A percentile compares a stretch with the other conserved stretches of the same genome.
Conservation (phyloP, 2,888 invertebrate genomes). For the Melieria omissa region DNA sequence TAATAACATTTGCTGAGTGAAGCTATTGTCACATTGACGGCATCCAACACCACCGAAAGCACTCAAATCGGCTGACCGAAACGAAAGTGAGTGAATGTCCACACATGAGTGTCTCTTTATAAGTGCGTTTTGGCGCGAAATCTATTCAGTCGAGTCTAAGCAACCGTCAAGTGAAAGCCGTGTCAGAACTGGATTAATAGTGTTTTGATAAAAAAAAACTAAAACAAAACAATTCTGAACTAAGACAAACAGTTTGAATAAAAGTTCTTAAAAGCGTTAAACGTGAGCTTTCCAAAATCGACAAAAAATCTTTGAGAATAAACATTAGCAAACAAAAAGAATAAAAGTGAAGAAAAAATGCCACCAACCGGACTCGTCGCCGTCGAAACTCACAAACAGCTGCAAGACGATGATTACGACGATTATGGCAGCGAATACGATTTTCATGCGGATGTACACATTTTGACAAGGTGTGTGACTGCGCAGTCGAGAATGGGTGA, state of each 20-base stretch:
- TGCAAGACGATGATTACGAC: conserved; percentile 39
- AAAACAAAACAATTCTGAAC: conserved; percentile 9
- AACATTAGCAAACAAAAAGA: neutral
- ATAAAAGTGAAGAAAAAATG: conserved; percentile 51
- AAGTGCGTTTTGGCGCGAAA: conserved; percentile 40
- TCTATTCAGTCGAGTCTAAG: conserved; percentile 44
- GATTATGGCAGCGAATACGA: conserved; percentile 49
- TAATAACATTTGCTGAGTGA: too few relatives aligned
- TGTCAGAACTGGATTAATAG: neutral
- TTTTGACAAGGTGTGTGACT: conserved; percentile 54
- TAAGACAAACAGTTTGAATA: conserved; percentile 12
- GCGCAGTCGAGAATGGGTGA: too few relatives aligned
- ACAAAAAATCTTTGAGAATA: neutral
- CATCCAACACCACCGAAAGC: too few relatives aligned
- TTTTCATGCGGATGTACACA: conserved; percentile 48
- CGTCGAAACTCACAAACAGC: conserved; percentile 49
- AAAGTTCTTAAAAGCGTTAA: neutral
- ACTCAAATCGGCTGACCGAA: too few relatives aligned
- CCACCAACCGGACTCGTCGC: conserved; percentile 59
- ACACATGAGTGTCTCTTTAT: conserved; percentile 20
- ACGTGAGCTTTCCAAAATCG: conserved; percentile 7
- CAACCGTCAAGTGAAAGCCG: conserved; percentile 37
- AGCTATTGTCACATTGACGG: too few relatives aligned
- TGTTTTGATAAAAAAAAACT: conserved; percentile 3
- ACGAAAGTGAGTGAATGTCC: too few relatives aligned